Base-by-base conservation (phyloP, 1,140 invertebrate species). In the Thaumatotibia leucotreta region DNA sequence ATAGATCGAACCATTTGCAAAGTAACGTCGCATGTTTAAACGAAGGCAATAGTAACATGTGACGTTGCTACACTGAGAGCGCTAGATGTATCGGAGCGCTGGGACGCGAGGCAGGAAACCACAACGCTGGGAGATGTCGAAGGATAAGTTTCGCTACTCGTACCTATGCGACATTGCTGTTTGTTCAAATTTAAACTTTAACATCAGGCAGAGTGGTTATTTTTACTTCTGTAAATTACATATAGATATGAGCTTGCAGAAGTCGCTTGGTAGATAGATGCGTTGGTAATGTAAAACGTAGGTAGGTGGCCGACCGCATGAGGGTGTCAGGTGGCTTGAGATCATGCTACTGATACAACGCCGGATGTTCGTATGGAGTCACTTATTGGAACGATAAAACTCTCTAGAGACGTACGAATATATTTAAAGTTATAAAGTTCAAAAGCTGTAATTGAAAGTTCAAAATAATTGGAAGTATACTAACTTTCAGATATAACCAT, bases 241-340 rank as follows among this genome's bases (percentile, higher is more conserved):
- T 45, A 45, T 1, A 20, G 17, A 45, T 45, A 17, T 20, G 39
- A 45, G 39, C 39, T 45, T 9, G n/a, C 17, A 8, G 17, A 45
- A 45, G 39, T 45, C n/a, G 8, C 70, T 52, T 45, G 9, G 24
- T 67, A 50, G 63, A 54, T 33, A 27, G 49, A 67, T 39, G 39
- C 35, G 20, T 29, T 39, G 50, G 52, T 62, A 62, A 31, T 8
- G 23, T 54, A 66, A 65, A 63, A 66, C 52, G 52, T 61, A 64
- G 49, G 14, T 33, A 62, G 17, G 22, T 32, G 29, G 27, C 22
- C 20, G 61, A 61, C 69, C 68, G 73, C 65, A 74, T 3, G 39
- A 66, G 75, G 77, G 79, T 84, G 77, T 86, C 82, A 73, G 76
- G 73, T 88, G 73, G 66, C 79, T 66, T 71, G 77, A 76, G 79